Conservation (phyloP, 2,888 invertebrate genomes). For the Nemotelus pantherinus region DNA sequence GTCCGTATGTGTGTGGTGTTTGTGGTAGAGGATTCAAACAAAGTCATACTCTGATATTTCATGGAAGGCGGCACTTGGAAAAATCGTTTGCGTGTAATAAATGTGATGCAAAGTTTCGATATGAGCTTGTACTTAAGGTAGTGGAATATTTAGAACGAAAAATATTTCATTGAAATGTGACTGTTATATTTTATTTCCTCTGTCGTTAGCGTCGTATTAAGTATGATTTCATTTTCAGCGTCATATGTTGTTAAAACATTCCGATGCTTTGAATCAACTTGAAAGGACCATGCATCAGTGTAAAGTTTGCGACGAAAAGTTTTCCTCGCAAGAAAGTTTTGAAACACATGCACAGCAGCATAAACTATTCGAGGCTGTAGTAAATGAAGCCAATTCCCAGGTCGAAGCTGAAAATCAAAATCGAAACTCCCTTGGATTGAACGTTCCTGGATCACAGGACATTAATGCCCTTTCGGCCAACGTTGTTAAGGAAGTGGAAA, state of each 20-base stretch:
- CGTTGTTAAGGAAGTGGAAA: slow-evolving; percentile 14
- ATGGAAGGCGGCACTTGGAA: slow-evolving; percentile 28
- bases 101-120: slow-evolving; percentile 20
- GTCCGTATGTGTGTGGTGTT: slow-evolving; percentile 45
- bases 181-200: background rate
- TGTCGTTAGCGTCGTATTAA: background rate
- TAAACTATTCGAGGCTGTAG: background rate
- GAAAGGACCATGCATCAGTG: slow-evolving; percentile 64
- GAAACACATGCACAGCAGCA: slow-evolving; percentile 45
- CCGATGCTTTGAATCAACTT: slow-evolving; percentile 59
- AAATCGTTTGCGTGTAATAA: slow-evolving; percentile 24
- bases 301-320: slow-evolving; percentile 49
- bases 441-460: background rate
- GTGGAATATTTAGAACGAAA: background rate
- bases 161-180: no score
- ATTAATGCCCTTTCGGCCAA: slow-evolving; percentile 37
- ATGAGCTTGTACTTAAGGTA: slow-evolving; percentile 20
- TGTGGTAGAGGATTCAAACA: slow-evolving; percentile 59
- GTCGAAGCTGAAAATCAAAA: background rate
- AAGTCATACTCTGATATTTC: slow-evolving; percentile 56
- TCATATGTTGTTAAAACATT: slow-evolving; percentile 56
- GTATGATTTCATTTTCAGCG: slow-evolving; percentile 50
- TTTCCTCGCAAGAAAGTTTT: slow-evolving; percentile 47
- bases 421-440: background rate
- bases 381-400: no score